A percentile compares a stretch with the other conserved stretches of the same genome.
These are phyloP conservation scores for Penaeus vannamei DNA, from an alignment of 1,140 invertebrate genomes.

Conservation along the genomic window DNA sequence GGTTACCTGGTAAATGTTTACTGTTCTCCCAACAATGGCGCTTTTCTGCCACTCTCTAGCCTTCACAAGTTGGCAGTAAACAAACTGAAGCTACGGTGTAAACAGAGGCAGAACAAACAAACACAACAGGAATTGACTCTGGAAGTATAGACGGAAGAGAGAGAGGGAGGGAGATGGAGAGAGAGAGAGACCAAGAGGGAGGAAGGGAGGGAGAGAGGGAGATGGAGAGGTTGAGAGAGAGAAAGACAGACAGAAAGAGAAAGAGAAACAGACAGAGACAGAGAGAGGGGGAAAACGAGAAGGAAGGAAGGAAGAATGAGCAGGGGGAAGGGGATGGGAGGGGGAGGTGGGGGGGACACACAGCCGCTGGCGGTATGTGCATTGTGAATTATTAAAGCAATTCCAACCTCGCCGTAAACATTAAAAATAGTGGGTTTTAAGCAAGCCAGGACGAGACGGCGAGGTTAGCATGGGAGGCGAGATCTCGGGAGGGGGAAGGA, in stretches of 20 bases:
- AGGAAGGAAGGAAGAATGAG: background rate
- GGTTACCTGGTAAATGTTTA: slow-evolving; percentile 25
- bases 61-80: slow-evolving; percentile 28
- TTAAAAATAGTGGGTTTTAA: no score
- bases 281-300: background rate
- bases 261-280: no score
- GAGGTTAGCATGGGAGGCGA: no score
- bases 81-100: slow-evolving; percentile 23
- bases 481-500: background rate
- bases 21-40: slow-evolving; percentile 17
- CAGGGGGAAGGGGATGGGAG: background rate
- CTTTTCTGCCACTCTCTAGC: slow-evolving; percentile 19
- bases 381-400: no score
- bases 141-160: background rate
- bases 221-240: no score
- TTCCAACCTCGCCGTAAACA: no score
- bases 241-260: no score
- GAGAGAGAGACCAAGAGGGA: background rate
- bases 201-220: background rate
- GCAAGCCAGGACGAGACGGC: background rate
- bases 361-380: background rate
- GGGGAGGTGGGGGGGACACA: background rate
- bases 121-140: slow-evolving; percentile 21
- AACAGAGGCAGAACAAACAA: slow-evolving; percentile 18
- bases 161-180: background rate